These are phyloP conservation scores for Boleophthalmus pectinirostris DNA, from an alignment of 2,113 vertebrate species.

Conservation along the genomic window DNA sequence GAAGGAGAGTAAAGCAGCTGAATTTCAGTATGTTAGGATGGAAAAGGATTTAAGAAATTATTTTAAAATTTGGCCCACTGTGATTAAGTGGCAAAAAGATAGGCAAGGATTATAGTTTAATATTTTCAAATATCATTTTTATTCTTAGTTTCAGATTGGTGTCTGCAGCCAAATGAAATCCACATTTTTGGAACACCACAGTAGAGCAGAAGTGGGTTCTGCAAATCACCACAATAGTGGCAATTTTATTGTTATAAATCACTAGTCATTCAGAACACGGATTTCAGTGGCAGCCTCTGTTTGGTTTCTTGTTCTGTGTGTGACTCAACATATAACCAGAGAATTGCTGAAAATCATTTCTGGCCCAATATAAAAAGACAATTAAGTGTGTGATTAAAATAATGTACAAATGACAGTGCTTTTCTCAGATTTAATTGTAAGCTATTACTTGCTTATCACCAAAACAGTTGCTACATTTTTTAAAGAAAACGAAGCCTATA, in stretches of 20 bases:
- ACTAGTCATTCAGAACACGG: constrained; percentile 30
- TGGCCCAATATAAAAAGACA: background rate
- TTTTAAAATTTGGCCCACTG: background rate
- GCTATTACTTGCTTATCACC: no score
- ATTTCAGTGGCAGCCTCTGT: constrained; percentile 15
- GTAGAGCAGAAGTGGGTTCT: constrained; percentile 21
- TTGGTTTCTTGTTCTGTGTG: background rate
- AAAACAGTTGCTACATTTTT: no score
- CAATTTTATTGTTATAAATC: constrained; percentile 49
- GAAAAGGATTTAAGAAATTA: background rate
- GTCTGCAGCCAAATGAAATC: background rate
- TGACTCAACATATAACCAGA: background rate
- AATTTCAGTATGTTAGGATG: background rate
- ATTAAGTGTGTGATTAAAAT: background rate
- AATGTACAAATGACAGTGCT: no score
- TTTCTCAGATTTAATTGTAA: no score
- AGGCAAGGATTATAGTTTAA: background rate
- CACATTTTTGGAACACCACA: constrained; percentile 9
- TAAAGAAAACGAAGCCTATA: no score
- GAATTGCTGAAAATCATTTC: background rate
- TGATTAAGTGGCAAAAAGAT: background rate
- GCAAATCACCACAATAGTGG: constrained; percentile 32
- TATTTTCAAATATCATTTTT: background rate
- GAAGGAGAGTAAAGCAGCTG: background rate
- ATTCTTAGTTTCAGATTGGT: background rate